A percentile compares a stretch with the other conserved stretches of the same genome.
These are phyloP conservation scores for Euplexia lucipara DNA, from an alignment of 2,888 invertebrate genomes.

Conservation along the genomic window DNA sequence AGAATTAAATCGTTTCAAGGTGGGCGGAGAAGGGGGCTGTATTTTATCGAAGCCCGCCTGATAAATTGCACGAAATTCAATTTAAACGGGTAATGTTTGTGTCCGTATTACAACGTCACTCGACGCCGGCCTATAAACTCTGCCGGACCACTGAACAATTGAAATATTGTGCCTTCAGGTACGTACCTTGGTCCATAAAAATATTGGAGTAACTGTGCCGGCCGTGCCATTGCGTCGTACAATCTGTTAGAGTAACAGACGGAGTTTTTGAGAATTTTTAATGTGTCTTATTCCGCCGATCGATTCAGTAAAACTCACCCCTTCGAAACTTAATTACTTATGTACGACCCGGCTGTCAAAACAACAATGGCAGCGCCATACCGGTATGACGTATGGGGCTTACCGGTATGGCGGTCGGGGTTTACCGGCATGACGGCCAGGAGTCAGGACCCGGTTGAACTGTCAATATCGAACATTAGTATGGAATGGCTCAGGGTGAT, in stretches of 20 bases:
- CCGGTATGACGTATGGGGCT: too few relatives aligned
- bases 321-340: too few relatives aligned
- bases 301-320: background rate
- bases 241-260: slow-evolving; percentile 43
- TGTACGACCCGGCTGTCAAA: too few relatives aligned
- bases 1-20: slow-evolving; percentile 81
- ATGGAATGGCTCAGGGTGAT: too few relatives aligned
- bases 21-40: slow-evolving; percentile 73
- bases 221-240: slow-evolving; percentile 40
- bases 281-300: slow-evolving; percentile 21
- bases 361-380: too few relatives aligned
- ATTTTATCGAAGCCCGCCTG: slow-evolving; percentile 83
- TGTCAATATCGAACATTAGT: too few relatives aligned
- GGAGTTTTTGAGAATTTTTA: slow-evolving; percentile 23
- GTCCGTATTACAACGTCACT: slow-evolving; percentile 88
- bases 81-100: slow-evolving; percentile 90
- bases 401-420: too few relatives aligned
- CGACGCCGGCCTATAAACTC: slow-evolving; percentile 84
- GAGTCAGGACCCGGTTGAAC: too few relatives aligned
- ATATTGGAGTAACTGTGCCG: slow-evolving; percentile 69
- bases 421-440: too few relatives aligned
- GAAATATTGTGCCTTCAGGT: slow-evolving; percentile 83
- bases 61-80: slow-evolving; percentile 89
- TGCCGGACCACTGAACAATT: slow-evolving; percentile 84
- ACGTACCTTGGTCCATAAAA: slow-evolving; percentile 79